Evolutionary conservation across 2,113 vertebrate genomes (phyloP), one percentile per base, ranked within the genome.

Genomic region (Rousettus leschenaultii): DNA sequence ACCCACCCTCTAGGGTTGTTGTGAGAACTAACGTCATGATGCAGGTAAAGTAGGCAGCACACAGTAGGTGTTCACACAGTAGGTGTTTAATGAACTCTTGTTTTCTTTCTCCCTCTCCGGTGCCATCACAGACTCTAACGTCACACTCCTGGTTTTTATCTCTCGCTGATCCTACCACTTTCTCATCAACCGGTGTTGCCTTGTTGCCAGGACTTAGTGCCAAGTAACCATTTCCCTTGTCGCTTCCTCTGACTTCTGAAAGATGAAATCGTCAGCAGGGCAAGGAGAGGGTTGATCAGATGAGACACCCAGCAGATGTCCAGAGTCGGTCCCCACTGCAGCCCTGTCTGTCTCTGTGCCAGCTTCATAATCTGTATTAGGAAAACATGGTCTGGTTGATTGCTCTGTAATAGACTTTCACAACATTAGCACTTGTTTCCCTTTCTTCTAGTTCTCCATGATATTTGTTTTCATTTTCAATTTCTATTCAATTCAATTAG

Each of bases 401-500:
- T 94, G 89, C 90, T 78, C 88, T 12, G n/a, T 96, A 96, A 97
- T 93, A 91, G 91, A 97, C 97, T 82, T 71, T n/a, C 80, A 88
- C 80, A 85, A 86, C 86, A 91, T 82, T 91, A 78, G 82, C 22
- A 3, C 91, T 38, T 85, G 66, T 84, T 82, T 75, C 38, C 55
- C 68, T 96, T 79, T 96, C 85, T 95, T 68, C 82, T 53, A 40
- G 55, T 77, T 75, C 35, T 82, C 93, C 24, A 11, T 16, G 89
- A 95, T 93, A 66, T 71, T 89, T 97, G 93, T 95, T 98, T 98
- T 91, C 95, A 96, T 96, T 97, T 97, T 74, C 95, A 96, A 74
- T 95, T 97, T 95, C 35, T 43, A 40, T 84, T 85, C 95, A 96
- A 66, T 96, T 97, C 93, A 98, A 63, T 97, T 95, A 97, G 87